Evolutionary conservation across 2,113 vertebrate species (phyloP).

Genomic region (Zonotrichia leucophrys): DNA sequence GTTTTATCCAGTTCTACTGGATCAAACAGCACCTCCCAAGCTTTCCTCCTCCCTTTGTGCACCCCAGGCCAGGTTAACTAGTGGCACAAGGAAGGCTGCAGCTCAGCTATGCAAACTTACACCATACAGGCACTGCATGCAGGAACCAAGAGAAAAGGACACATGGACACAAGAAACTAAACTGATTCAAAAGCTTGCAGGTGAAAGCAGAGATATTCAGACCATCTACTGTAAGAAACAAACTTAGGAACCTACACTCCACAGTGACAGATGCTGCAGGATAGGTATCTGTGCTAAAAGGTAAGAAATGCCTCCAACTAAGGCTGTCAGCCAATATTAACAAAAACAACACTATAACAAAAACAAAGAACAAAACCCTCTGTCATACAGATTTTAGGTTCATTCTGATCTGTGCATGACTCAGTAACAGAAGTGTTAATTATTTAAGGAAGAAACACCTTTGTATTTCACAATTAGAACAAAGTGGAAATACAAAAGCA

Average conservation of each 20-base stretch:
- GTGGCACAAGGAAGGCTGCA: neutral
- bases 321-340: neutral
- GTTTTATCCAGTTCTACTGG: neutral
- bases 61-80: neutral
- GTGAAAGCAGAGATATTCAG: neutral
- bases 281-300: neutral
- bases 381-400: neutral
- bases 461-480: neutral
- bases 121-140: rapidly evolving
- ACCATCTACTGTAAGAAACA: neutral
- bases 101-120: neutral
- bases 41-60: neutral
- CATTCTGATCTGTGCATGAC: neutral
- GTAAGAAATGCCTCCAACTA: neutral
- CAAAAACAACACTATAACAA: neutral
- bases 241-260: neutral
- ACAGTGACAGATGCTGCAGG: neutral
- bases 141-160: neutral
- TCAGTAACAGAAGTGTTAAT: neutral
- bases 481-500: neutral
- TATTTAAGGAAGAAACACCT: neutral
- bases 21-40: neutral
- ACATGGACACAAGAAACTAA: neutral
- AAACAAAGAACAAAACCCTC: neutral
- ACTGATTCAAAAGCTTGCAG: neutral